Evolutionary conservation across 2,797 vertebrate genomes (phyloP), one percentile per base, ranked within the genome.

Genomic region (Psittacula echo): DNA sequence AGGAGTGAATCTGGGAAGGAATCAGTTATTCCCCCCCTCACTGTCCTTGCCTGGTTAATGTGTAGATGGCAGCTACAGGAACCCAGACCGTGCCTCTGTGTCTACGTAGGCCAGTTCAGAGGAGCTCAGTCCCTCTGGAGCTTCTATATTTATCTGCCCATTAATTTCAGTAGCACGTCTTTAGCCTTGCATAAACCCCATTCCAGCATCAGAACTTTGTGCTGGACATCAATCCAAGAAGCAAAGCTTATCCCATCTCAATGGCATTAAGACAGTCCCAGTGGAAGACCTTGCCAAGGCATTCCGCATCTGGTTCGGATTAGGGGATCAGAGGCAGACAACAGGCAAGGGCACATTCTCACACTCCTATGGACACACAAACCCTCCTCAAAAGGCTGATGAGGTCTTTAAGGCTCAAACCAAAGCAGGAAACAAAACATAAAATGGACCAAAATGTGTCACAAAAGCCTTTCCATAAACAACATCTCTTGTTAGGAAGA

Each of bases 301-400:
- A 3, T 2, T 5, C 0, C 1, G 12, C 89, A 72, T 85, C 91
- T 95, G 92, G 6, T 85, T 78, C 80, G 78, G 29, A 77, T 85
- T 66, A 92, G 61, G 72, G 74, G 56, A 48, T 30, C 13, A 64
- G 37, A 53, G 47, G 70, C 41, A 18, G 65, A 11, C 74, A 44
- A 42, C 30, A 44, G 47, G 68, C 78, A 37, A 53, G 89, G 94
- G 91, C 95, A 93, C 0, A 9, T 96, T 97, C 94, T 95, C 94
- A 96, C 91, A 91, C 76, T 91, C 87, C 22, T 20, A 1, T 0
- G 5, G 30, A 68, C 64, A 37, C 2, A 1, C 54, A 62, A 77
- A 13, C 50, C 37, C 50, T 48, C 68, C 75, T 65, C 58, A 17
- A 21, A n/a, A 45, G 51, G 51, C 65, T 32, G 34, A 27, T 8